Base-by-base conservation (phyloP, 2,888 invertebrate genomes). In the Encarsia formosa region DNA sequence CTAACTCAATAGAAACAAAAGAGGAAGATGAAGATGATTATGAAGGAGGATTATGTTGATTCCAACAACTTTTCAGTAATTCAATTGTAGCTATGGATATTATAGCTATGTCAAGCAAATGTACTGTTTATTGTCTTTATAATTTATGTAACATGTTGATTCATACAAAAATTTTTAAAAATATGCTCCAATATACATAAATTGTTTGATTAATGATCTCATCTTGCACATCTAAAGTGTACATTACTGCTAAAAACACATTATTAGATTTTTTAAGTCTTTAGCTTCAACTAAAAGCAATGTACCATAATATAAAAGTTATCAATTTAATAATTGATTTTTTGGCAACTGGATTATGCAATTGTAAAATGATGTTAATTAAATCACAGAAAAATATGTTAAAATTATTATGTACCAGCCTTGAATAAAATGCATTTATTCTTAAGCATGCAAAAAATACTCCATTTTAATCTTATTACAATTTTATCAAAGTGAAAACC, bases 41-140 rank as follows among this genome's bases (percentile, higher is more conserved):
- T 29, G 64, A 63, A 54, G 63, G 58, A 5, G 62, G 64, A 24
- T 55, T 65, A 37, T 65, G 65, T 54, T 65, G 64, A 65, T 64
- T 40, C 5, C 32, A 43, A 43, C 39, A 24, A 53, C 24, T 56
- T 49, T 32, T n/a, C n/a, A 31, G 44, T 38, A 41, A 35, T 43
- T 47, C 19, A 15, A 56, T 31, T 49, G 16, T 44, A 46, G 49
- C 34, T 49, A 49, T 53, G 39, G 39, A 11, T 8, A 4, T 15
- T 53, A 50, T 53, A 51, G 56, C 41, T 56, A 48, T 40, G 15
- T 43, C 20, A 49, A 49, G 39, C 48, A 22, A 49, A 38, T 29
- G 13, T 49, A 52, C 29, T 49, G 32, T 54, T 49, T 53, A 53
- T 48, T 51, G 48, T 54, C 43, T 54, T 24, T 38, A 56, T 53